These are phyloP conservation scores for Odontophorus gujanensis DNA, from an alignment of 2,113 vertebrate genomes.

Conservation along the genomic window DNA sequence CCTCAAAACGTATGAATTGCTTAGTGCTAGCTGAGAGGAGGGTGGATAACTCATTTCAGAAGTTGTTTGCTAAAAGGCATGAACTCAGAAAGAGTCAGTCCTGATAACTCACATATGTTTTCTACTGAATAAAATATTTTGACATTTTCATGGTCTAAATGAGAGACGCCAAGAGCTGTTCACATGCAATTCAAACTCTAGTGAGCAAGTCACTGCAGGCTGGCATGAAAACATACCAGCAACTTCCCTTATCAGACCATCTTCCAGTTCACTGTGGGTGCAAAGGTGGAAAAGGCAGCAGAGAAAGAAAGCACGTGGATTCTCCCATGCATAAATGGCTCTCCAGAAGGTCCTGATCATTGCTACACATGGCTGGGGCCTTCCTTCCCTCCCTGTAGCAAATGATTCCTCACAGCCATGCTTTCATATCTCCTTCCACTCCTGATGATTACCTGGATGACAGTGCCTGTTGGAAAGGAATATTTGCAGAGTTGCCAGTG, in stretches of 20 bases:
- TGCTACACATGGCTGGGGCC: not conserved
- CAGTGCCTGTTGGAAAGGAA: not conserved
- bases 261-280: not conserved
- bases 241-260: conserved; percentile 3
- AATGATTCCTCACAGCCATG: not conserved
- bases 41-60: conserved; percentile 8
- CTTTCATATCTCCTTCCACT: not conserved
- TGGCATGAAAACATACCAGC: conserved; percentile 27
- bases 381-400: not conserved
- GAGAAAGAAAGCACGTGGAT: not conserved
- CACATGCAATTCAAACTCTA: conserved; percentile 49
- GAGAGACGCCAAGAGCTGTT: conserved; percentile 24
- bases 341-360: not conserved
- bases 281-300: not conserved
- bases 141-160: conserved; percentile 59
- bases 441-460: not conserved
- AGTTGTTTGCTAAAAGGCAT: conserved; percentile 40
- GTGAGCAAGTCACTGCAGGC: conserved; percentile 9
- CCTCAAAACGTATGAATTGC: not conserved
- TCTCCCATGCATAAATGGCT: not conserved
- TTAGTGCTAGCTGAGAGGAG: not conserved
- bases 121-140: conserved; percentile 67
- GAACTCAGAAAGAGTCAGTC: conserved; percentile 58
- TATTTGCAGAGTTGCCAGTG: fast-evolving
- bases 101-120: conserved; percentile 55